A percentile compares a stretch with the other conserved stretches of the same genome.
Conservation (phyloP, 2,888 invertebrate species). For the Noctua comes region DNA sequence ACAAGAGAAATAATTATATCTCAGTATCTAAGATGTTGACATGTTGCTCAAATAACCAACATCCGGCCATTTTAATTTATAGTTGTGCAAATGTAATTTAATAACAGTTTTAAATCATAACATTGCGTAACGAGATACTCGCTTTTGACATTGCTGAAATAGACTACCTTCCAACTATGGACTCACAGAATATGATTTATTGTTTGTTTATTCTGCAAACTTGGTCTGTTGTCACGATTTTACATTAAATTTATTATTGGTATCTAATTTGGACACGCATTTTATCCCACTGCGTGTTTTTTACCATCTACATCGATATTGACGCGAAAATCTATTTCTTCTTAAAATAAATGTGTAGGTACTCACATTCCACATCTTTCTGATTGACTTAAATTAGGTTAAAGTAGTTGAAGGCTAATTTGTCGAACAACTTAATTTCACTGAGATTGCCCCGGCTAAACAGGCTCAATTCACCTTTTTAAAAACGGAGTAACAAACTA, state of each 20-base stretch:
- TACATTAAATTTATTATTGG: neutral
- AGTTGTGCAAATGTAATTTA: conserved; percentile 35
- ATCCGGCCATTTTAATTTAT: conserved; percentile 40
- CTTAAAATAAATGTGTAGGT: neutral
- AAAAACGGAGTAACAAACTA: too few species aligned
- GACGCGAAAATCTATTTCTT: neutral
- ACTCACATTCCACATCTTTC: neutral
- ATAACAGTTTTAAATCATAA: conserved; percentile 29
- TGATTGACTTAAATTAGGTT: neutral
- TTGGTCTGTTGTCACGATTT: neutral
- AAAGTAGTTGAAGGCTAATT: neutral
- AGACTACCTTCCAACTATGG: neutral
- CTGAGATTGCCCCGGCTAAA: neutral
- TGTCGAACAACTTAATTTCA: neutral
- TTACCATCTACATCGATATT: neutral
- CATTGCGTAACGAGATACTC: neutral
- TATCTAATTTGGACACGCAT: neutral
- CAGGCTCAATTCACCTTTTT: neutral
- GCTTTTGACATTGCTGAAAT: conserved; percentile 27
- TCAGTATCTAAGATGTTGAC: conserved; percentile 25
- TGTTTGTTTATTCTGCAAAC: neutral
- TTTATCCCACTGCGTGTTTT: neutral
- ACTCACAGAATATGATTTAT: neutral
- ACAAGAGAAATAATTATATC: conserved; percentile 25
- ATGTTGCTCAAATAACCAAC: conserved; percentile 37